Base-by-base conservation (phyloP, 2,888 invertebrate species). In the Malthinus flaveolus region DNA sequence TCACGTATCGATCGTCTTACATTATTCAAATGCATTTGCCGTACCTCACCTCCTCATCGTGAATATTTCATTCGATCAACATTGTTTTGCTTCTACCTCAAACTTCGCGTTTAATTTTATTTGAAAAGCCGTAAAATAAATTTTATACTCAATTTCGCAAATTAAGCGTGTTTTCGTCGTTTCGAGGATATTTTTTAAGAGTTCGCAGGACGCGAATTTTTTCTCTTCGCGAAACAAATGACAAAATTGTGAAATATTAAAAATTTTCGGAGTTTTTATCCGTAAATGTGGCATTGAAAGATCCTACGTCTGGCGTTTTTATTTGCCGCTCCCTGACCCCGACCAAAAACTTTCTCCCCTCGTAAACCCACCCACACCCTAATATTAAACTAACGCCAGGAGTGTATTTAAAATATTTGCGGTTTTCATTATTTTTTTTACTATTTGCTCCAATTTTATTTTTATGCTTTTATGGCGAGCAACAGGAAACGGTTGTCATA, bases 361-460 rank as follows among this genome's bases (percentile, higher is more conserved):
- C 42, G 52, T 56, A 32, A 34, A 39, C 52, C 55, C 55, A 56
- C 61, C 62, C 61, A 56, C 61, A 59, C 63, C 63, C 61, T 57
- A 62, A 58, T 47, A 34, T 47, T 53, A 49, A 61, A 57, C 37
- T 47, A 10, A 9, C 8, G 11, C n/a, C 61, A 64, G 64, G 62
- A 33, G 13, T 35, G 64, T 53, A 59, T 52, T 62, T 39, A 51
- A 45, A 33, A 39, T 35, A 50, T 47, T 49, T 49, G 45, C 6
- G 45, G 45, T 45, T 45, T 23, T 32, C n/a, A 31, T 31, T 31
- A 10, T 45, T 45, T 45, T 23, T 23, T 23, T 23, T 23, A 23
- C 23, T 3, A 3, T 23, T 23, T 23, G 23, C 23, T 23, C 23
- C 5, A 23, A 23, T 23, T 31, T 45, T 32, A 45, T 45, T 45